These are phyloP conservation scores for Cebidichthys violaceus DNA, from an alignment of 2,113 vertebrate species.

Conservation along the genomic window DNA sequence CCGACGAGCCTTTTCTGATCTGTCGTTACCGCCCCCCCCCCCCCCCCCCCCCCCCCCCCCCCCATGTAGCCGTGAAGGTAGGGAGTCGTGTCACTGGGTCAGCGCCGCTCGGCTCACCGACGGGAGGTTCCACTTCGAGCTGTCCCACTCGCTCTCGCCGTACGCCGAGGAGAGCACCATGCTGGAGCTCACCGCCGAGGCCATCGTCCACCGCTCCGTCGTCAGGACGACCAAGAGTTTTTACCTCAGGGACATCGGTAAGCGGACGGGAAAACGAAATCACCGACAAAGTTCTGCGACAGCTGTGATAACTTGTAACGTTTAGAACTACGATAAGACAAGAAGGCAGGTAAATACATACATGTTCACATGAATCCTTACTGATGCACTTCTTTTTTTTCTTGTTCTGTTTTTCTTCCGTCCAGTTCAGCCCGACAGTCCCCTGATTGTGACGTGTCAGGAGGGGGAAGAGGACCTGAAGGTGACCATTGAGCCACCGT, in stretches of 20 bases:
- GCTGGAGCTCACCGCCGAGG: constrained; percentile 76
- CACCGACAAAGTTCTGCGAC: neutral
- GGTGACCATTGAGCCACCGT: constrained; percentile 71
- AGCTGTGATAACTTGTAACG: neutral
- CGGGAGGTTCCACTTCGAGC: constrained; percentile 60
- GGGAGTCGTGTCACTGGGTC: constrained; percentile 67
- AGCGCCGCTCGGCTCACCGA: neutral
- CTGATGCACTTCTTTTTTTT: neutral
- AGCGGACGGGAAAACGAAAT: constrained; percentile 34
- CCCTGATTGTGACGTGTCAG: constrained; percentile 54
- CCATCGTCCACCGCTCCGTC: constrained; percentile 24
- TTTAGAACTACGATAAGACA: neutral
- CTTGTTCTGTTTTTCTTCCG: neutral
- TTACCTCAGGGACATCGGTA: constrained; percentile 83
- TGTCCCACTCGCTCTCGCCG: constrained; percentile 74
- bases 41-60: constrained; percentile 3
- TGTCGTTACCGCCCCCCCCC: neutral
- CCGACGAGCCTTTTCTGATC: neutral
- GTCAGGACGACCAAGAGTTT: constrained; percentile 64
- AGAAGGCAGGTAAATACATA: neutral
- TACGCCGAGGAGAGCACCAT: constrained; percentile 77
- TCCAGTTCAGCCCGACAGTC: constrained; percentile 75
- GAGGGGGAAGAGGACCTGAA: constrained; percentile 32
- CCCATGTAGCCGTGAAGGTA: constrained; percentile 51
- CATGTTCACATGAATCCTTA: neutral